Conservation (phyloP, 2,797 vertebrate genomes). For the Chelon auratus region DNA sequence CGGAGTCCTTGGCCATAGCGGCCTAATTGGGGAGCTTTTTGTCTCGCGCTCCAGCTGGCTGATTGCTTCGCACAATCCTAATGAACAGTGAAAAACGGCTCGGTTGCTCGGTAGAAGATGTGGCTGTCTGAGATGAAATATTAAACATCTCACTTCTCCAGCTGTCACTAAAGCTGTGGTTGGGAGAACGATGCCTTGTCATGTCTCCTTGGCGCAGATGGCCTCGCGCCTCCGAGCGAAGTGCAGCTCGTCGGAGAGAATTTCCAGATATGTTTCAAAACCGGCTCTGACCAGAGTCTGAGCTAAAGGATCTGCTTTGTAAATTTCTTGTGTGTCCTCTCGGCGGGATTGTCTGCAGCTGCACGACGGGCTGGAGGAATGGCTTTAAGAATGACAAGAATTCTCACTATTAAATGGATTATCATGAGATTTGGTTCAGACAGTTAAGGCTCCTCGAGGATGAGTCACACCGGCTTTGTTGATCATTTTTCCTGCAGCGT, state of each 20-base stretch:
- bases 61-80: constrained; percentile 58
- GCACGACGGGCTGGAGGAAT: background rate
- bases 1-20: constrained; percentile 44
- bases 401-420: background rate
- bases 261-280: constrained; percentile 45
- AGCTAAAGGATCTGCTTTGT: constrained; percentile 32
- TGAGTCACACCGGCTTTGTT: background rate
- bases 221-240: constrained; percentile 57
- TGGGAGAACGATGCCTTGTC: constrained; percentile 57
- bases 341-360: constrained; percentile 23
- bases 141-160: constrained; percentile 74
- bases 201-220: constrained; percentile 67
- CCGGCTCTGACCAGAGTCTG: constrained; percentile 29
- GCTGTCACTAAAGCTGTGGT: constrained; percentile 70
- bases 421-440: constrained; percentile 12
- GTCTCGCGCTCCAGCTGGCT: constrained; percentile 64
- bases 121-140: constrained; percentile 74
- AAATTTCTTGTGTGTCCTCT: constrained; percentile 19
- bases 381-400: background rate
- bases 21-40: constrained; percentile 66
- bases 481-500: background rate
- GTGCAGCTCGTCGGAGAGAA: constrained; percentile 48
- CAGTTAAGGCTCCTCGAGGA: background rate
- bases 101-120: constrained; percentile 55
- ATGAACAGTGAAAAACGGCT: constrained; percentile 72